Conservation (phyloP, 2,797 vertebrate genomes). For the Mormyrops boulengeri region DNA sequence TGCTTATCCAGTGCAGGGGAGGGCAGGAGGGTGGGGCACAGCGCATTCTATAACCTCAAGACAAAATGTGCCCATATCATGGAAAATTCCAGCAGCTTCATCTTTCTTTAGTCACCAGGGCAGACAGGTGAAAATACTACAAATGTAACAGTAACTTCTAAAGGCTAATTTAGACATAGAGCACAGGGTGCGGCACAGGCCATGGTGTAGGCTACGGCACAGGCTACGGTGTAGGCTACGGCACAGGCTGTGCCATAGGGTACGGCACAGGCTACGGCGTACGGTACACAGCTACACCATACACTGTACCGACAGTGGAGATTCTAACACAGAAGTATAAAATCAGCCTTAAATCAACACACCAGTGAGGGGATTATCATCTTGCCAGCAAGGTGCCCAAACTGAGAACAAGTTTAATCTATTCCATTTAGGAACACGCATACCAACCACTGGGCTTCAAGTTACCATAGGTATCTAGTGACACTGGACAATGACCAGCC, state of each 20-base stretch:
- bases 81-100: not conserved
- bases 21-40: not conserved
- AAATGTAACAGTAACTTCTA: not conserved
- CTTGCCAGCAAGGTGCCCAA: not conserved
- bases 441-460: not conserved
- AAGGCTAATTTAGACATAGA: not conserved
- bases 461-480: not conserved
- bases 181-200: not conserved
- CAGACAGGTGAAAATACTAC: not conserved
- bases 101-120: not conserved
- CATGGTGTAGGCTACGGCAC: not conserved
- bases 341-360: not conserved
- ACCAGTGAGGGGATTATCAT: not conserved
- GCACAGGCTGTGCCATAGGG: no score
- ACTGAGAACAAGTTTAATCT: not conserved
- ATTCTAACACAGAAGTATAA: not conserved
- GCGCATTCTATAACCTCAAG: not conserved
- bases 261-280: not conserved
- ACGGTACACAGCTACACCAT: not conserved
- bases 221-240: not conserved
- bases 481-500: not conserved
- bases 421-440: not conserved
- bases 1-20: not conserved
- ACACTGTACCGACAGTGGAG: not conserved
- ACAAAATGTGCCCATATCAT: not conserved